phyloP scores from a whole-genome alignment of 2,113 vertebrate genomes.

The Meles meles region DNA sequence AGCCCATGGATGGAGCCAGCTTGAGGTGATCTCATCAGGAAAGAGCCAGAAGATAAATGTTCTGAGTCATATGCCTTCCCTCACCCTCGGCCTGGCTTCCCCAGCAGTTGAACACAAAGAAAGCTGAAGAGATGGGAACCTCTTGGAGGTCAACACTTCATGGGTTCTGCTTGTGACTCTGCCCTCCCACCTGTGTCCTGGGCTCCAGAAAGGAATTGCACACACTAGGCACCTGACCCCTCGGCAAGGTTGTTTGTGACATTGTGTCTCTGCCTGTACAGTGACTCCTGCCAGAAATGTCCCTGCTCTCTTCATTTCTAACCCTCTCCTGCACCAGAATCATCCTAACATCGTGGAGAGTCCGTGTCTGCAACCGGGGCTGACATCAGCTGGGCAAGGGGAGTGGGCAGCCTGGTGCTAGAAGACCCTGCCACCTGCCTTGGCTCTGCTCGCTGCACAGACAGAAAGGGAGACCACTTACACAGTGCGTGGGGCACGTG shows the following conservation, averaged over 20 bases:
- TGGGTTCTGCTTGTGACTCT: not conserved
- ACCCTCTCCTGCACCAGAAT: not conserved
- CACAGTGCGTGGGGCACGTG: rapidly evolving
- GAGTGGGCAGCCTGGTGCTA: not conserved
- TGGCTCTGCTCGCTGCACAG: not conserved
- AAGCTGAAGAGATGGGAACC: not conserved
- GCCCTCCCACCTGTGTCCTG: not conserved
- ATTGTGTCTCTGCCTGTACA: not conserved
- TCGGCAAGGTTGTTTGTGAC: not conserved
- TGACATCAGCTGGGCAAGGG: too few species aligned
- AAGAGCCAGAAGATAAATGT: not conserved
- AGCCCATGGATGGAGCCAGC: not conserved
- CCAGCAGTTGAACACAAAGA: not conserved
- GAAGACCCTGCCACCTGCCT: too few species aligned
- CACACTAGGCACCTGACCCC: not conserved
- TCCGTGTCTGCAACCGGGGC: not conserved
- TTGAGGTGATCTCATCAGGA: not conserved
- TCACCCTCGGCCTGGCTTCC: not conserved
- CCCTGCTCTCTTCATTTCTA: not conserved
- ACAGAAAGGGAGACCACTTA: not conserved
- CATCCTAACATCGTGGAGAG: not conserved
- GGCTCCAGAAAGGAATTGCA: not conserved
- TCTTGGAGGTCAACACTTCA: not conserved
- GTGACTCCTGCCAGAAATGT: not conserved
- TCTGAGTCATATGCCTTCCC: not conserved